Conservation (phyloP, 2,888 invertebrate genomes). For the Diarsia dahlii region DNA sequence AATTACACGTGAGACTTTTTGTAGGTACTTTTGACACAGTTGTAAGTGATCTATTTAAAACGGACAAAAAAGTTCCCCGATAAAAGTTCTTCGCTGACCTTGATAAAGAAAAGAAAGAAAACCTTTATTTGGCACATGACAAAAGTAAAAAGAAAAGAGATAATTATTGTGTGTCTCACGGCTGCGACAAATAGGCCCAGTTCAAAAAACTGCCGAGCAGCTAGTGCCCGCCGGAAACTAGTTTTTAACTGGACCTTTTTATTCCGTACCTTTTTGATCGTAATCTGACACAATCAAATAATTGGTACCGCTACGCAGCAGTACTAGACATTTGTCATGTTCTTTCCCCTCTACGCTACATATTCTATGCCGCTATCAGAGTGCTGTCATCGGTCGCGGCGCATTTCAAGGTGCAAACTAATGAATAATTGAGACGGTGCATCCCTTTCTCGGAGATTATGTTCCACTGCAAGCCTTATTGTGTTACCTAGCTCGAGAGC, state of each 20-base stretch:
- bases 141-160: no score
- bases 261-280: not conserved
- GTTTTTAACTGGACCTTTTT: not conserved
- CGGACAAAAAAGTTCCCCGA: not conserved
- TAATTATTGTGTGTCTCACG: no score
- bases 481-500: constrained; percentile 8
- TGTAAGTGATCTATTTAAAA: not conserved
- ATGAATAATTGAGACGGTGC: constrained; percentile 78
- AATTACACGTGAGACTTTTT: not conserved
- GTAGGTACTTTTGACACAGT: not conserved
- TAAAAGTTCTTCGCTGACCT: not conserved
- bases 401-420: constrained; percentile 73
- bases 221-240: no score
- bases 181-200: no score
- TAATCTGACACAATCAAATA: not conserved
- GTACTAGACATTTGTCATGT: not conserved
- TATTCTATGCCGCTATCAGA: constrained; percentile 68
- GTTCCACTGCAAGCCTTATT: constrained; percentile 17
- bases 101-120: no score
- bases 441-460: constrained; percentile 22
- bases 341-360: not conserved
- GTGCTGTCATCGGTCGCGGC: constrained; percentile 67
- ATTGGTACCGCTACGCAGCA: no score
- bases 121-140: no score
- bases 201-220: no score